Conservation (phyloP, 2,888 invertebrate genomes). For the Agonopterix subpropinquella region DNA sequence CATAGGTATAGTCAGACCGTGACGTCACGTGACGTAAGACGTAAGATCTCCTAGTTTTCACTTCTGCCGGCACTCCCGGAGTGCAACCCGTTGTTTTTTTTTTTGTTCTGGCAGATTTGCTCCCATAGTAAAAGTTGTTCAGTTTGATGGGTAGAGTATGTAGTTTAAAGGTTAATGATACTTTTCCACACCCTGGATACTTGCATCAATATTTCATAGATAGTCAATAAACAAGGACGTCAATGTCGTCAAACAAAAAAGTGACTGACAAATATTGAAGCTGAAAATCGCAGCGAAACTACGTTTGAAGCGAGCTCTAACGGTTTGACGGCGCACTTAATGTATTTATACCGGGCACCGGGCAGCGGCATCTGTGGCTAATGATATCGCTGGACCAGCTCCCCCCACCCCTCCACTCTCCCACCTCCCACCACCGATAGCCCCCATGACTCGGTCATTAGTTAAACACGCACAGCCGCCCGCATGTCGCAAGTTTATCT, state of each 20-base stretch:
- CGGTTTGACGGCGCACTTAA: conserved; percentile 72
- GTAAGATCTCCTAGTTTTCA: no score
- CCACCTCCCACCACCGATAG: conserved; percentile 14
- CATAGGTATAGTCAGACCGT: no score
- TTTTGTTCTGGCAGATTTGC: no score
- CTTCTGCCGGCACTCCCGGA: no score
- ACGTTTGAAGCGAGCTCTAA: conserved; percentile 54
- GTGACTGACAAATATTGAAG: neutral
- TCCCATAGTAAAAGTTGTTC: no score
- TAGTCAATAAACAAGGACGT: neutral
- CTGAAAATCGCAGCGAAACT: conserved; percentile 30
- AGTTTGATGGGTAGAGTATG: no score
- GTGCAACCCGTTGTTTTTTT: no score
- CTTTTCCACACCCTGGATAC: no score
- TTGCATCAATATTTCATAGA: neutral
- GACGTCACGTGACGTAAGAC: no score
- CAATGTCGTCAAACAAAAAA: no score
- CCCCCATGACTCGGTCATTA: conserved; percentile 73
- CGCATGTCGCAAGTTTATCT: conserved; percentile 70
- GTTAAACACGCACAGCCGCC: conserved; percentile 74
- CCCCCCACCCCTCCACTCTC: conserved; percentile 19
- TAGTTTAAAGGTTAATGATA: no score
- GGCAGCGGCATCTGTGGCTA: conserved; percentile 72
- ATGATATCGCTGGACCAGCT: conserved; percentile 67
- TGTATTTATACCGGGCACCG: conserved; percentile 70